Base-by-base conservation (phyloP, 1,140 invertebrate species). In the Drosophila rufa region DNA sequence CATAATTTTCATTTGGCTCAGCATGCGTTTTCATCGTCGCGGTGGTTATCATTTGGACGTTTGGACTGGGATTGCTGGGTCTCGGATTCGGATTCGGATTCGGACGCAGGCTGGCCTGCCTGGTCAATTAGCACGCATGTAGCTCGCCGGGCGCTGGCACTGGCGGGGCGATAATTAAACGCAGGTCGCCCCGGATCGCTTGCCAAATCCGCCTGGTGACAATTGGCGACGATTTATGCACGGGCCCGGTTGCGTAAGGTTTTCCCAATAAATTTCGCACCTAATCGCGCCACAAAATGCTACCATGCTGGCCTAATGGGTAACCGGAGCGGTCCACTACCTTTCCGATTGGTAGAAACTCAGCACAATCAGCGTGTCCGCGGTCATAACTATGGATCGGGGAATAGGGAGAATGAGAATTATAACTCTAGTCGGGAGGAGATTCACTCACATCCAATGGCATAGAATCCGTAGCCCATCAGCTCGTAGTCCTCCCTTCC, bases 101-200 rank as follows among this genome's bases (percentile, higher is more conserved):
- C 19, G 19, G 19, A 22, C 2, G 19, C 15, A 19, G 25, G 43
- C 22, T 25, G 30, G 45, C 22, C 45, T 17, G 56, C 67, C 56
- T 66, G 80, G 78, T 89, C 85, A 89, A 89, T 89, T 89, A 89
- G 85, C 85, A 89, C 85, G 85, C 85, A 89, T 89, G 85, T 89
- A 68, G 86, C 85, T 60, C 74, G 56, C 62, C 75, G 43, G 74
- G 84, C 84, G 71, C 67, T 79, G 30, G 84, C 84, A 68, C 67
- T 79, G 30, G 51, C 55, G 85, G 62, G 71, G 38, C 77, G 84
- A 89, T 87, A 87, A 89, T 89, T 84, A 89, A 89, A 85, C 79
- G 58, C 67, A 70, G 66, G 66, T 59, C 69, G 68, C 48, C 9
- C 12, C 40, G 69, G 71, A 47, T 64, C 73, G 57, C 19, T 76